These are phyloP conservation scores for Brassicogethes aeneus DNA, from an alignment of 2,888 invertebrate species.

Conservation along the genomic window DNA sequence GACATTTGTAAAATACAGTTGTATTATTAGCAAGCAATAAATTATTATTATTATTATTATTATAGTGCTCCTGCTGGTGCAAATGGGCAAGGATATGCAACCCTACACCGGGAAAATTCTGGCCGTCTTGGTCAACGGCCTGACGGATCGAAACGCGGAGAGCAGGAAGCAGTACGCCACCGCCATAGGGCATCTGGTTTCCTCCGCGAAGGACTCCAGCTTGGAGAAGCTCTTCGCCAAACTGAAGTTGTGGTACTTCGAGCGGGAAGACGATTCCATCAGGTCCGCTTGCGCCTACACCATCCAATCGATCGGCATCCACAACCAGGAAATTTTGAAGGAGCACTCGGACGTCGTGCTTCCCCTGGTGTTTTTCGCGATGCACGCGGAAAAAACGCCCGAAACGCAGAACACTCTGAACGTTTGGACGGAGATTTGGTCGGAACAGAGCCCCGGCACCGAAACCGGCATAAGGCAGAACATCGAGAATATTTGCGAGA, in stretches of 20 bases:
- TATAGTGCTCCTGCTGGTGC: constrained; percentile 52
- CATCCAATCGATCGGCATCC: constrained; percentile 71
- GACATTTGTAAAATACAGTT: too few species aligned
- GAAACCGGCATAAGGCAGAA: constrained; percentile 76
- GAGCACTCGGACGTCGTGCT: constrained; percentile 65
- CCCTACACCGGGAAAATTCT: constrained; percentile 56
- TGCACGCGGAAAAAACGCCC: constrained; percentile 71
- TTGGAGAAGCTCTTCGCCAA: constrained; percentile 56
- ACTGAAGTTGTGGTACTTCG: constrained; percentile 56
- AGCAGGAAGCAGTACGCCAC: constrained; percentile 77
- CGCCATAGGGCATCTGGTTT: constrained; percentile 77
- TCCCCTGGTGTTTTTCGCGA: constrained; percentile 82
- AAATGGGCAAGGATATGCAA: constrained; percentile 46
- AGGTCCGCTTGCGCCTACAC: constrained; percentile 66
- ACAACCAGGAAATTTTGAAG: constrained; percentile 74
- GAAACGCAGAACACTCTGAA: constrained; percentile 58
- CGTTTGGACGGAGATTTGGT: constrained; percentile 83
- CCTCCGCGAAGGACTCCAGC: constrained; percentile 68
- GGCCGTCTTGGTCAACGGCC: constrained; percentile 59
- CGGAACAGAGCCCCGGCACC: constrained; percentile 78
- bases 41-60: too few species aligned
- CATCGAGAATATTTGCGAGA: constrained; percentile 59
- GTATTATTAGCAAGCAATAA: too few species aligned
- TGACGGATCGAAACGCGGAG: constrained; percentile 75
- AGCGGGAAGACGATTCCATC: constrained; percentile 65